These are phyloP conservation scores for Esox lucius DNA, from an alignment of 2,797 vertebrate species.

Conservation along the genomic window DNA sequence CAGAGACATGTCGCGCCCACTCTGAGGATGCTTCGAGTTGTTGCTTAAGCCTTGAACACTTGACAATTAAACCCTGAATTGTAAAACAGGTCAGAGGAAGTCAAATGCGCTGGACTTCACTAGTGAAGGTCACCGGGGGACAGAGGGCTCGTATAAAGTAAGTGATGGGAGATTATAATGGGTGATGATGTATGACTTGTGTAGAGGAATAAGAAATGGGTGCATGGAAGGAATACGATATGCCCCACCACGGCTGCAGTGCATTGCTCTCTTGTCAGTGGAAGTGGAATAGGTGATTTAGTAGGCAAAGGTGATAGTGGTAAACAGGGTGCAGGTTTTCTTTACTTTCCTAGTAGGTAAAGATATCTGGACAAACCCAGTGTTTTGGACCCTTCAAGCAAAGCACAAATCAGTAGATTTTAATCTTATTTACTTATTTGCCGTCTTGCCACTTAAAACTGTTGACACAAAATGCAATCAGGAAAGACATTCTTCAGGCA, in stretches of 20 bases:
- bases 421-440: too few relatives aligned
- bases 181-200: constrained; percentile 27
- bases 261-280: neutral
- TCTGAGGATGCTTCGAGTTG: constrained; percentile 59
- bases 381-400: too few relatives aligned
- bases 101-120: constrained; percentile 48
- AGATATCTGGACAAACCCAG: too few relatives aligned
- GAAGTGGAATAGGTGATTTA: neutral
- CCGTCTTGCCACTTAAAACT: too few relatives aligned
- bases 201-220: constrained; percentile 10
- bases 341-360: too few relatives aligned
- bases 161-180: constrained; percentile 39
- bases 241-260: neutral
- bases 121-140: constrained; percentile 58
- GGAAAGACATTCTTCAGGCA: too few relatives aligned
- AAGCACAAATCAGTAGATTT: too few relatives aligned
- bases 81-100: constrained; percentile 66
- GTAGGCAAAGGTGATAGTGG: neutral
- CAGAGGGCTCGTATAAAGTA: constrained; percentile 33
- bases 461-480: too few relatives aligned
- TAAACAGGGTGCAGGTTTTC: neutral
- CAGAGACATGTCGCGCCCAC: constrained; percentile 45
- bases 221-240: constrained; percentile 9
- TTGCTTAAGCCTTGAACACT: constrained; percentile 67
- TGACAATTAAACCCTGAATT: constrained; percentile 67